Conservation (phyloP, 2,113 vertebrate genomes). For the Paraplagusia blochii region DNA sequence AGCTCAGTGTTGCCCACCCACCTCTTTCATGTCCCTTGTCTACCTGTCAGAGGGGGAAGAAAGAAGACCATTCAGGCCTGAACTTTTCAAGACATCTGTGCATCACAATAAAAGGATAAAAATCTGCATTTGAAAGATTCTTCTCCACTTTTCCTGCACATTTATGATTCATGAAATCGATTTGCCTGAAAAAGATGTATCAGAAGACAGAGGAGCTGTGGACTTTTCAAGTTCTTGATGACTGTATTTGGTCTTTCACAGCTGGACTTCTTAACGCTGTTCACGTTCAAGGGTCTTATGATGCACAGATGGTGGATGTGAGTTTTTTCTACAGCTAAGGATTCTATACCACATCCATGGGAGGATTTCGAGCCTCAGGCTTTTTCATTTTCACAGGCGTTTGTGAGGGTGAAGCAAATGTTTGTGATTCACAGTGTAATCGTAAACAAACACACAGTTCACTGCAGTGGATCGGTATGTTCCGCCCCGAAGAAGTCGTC, state of each 20-base stretch:
- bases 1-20: slow-evolving; percentile 18
- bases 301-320: slow-evolving; percentile 39
- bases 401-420: background rate
- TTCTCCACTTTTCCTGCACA: slow-evolving; percentile 1
- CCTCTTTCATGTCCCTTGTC: slow-evolving; percentile 4
- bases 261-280: slow-evolving; percentile 29
- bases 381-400: background rate
- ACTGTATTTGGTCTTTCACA: slow-evolving; percentile 3
- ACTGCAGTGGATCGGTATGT: background rate
- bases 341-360: background rate
- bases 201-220: slow-evolving; percentile 28
- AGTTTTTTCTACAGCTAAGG: slow-evolving; percentile 2
- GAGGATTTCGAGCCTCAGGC: background rate
- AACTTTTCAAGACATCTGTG: slow-evolving; percentile 29
- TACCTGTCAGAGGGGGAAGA: slow-evolving; percentile 37
- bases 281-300: slow-evolving; percentile 23
- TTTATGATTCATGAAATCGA: slow-evolving; percentile 43
- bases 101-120: background rate
- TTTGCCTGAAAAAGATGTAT: slow-evolving; percentile 21
- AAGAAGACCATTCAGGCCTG: slow-evolving; percentile 49
- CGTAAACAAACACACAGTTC: background rate
- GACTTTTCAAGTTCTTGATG: slow-evolving; percentile 16
- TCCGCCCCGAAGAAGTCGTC: background rate
- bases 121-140: background rate
- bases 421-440: background rate